Conservation (phyloP, 2,113 vertebrate genomes). For the Glaucidium brasilianum region DNA sequence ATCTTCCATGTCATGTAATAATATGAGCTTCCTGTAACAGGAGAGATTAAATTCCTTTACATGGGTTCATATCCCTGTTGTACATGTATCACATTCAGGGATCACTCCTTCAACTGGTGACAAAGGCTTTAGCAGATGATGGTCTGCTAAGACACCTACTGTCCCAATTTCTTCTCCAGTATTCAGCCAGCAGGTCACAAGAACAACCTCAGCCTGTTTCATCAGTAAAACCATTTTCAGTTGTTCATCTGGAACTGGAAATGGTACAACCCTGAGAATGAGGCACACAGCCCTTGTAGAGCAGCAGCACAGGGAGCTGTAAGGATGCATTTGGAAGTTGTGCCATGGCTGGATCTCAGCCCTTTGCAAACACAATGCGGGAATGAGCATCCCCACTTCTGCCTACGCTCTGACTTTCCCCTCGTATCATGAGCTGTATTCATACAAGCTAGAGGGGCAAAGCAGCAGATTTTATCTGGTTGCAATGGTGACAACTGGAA, state of each 20-base stretch:
- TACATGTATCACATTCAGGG: neutral
- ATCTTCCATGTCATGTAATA: neutral
- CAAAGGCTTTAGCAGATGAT: neutral
- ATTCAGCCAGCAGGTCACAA: neutral
- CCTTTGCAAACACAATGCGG: neutral
- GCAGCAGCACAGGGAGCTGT: neutral
- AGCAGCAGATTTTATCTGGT: neutral
- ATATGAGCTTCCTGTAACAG: neutral
- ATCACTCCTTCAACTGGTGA: neutral
- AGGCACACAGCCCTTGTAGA: neutral
- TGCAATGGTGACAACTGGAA: neutral
- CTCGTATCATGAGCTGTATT: neutral
- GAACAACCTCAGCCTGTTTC: neutral
- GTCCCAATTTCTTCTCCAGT: neutral
- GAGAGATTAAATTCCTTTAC: slow-evolving; percentile 15
- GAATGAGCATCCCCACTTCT: neutral
- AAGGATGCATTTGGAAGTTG: neutral
- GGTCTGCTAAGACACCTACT: neutral
- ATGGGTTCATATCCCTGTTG: neutral
- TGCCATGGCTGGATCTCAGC: neutral
- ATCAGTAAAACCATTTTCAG: neutral
- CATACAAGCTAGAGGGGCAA: neutral
- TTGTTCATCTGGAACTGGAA: neutral
- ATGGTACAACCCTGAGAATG: neutral
- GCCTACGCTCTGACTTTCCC: neutral